Conservation (phyloP, 2,113 vertebrate genomes). For the sheep (Ovis aries) region ARS-UI_Ramb_v3.0 NC_056060.1:9097501-9098000, state of each 20-base stretch:
- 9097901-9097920: not conserved
- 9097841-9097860: conserved; percentile 25
- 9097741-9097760: conserved; percentile 22
- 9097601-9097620: conserved; percentile 65
- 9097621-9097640: not conserved
- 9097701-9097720: not conserved
- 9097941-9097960: conserved; percentile 13
- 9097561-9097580: conserved; percentile 83
- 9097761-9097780: not conserved
- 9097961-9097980: not conserved
- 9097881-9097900: conserved; percentile 5
- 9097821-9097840: not conserved
- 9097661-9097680: not conserved
- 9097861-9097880: not conserved
- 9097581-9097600: conserved; percentile 75
- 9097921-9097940: not conserved
- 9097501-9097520: conserved; percentile 92
- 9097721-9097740: conserved; percentile 14
- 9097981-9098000: not conserved
- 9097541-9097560: conserved; percentile 87
- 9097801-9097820: not conserved
- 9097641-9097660: not conserved
- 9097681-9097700: not conserved
- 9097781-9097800: not conserved
- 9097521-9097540: conserved; percentile 92